Percentiles rank a stretch among this genome's conserved stretches.
These are phyloP conservation scores for Streptopelia turtur DNA, from an alignment of 2,797 vertebrate genomes.

Conservation along the genomic window DNA sequence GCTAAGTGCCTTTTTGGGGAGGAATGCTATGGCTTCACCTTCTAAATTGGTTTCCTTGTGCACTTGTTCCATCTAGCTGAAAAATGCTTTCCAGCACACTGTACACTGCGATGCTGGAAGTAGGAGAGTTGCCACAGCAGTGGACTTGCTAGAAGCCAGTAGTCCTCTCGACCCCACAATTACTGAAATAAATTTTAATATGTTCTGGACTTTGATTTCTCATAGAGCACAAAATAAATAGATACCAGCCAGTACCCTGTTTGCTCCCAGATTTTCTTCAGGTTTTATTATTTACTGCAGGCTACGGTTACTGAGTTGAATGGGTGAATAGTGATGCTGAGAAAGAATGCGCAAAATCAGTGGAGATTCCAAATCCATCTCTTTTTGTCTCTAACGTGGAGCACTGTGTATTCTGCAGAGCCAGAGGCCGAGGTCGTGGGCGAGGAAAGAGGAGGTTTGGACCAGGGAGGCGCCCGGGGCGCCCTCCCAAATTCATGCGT, in stretches of 20 bases:
- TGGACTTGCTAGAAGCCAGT: background rate
- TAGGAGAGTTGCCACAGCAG: background rate
- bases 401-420: constrained; percentile 76
- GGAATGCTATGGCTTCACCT: background rate
- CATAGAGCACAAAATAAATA: background rate
- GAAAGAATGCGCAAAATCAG: background rate
- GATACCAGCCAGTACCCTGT: background rate
- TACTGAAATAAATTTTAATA: background rate
- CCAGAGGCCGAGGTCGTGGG: constrained; percentile 90
- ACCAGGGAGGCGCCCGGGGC: constrained; percentile 88
- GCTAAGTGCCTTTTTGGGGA: background rate
- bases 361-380: background rate
- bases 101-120: background rate
- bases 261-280: background rate
- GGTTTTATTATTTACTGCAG: background rate
- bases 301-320: background rate
- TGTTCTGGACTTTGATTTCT: background rate
- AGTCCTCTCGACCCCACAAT: background rate
- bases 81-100: background rate
- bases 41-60: background rate
- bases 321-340: background rate
- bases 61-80: background rate
- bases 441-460: constrained; percentile 92
- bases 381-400: background rate
- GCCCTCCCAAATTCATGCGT: constrained; percentile 93